Evolutionary conservation across 1,140 invertebrate genomes (phyloP), one percentile per base, ranked within the genome.

Genomic region (Papilio glaucus): DNA sequence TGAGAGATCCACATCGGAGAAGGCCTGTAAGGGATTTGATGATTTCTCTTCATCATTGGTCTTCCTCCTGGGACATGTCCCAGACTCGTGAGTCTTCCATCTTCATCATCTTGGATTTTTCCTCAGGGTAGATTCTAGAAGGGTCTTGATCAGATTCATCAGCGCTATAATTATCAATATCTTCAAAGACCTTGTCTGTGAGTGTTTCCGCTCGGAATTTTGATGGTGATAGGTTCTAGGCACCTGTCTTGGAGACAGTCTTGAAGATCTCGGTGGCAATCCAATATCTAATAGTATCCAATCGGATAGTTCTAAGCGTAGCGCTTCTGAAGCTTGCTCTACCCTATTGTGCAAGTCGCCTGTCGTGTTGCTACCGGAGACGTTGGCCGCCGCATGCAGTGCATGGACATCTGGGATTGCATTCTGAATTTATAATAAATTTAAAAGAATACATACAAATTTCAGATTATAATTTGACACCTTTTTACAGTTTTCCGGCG

Each of bases 251-350:
- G 5, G 90, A 90, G 12, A 91, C 90, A 0, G 90, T 92, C 70
- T 92, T 89, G 75, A 92, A 91, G 21, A 91, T 62, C 15, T 90
- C 80, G 0, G 75, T 75, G 3, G 83, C 71, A 33, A 0, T 80
- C 24, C 0, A 81, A 61, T 0, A 89, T 92, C 72, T 91, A n/a
- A 89, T 1, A 86, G 86, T 8, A 85, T 80, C 90, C 90, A 92
- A 62, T 90, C 89, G 0, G 82, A 76, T 0, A 92, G 72, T 39
- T 92, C 90, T 0, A 87, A 87, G 0, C 90, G 84, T 1, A 92
- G 70, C 0, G 90, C 89, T 72, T 92, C 90, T 0, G 90, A 90
- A 0, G 90, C 88, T 75, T 90, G 89, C 12, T 90, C 88, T 65
- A 92, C 67, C 57, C 82, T 82, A 49, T 90, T 88, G 39, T 90